Conservation (phyloP, 2,113 vertebrate species). For the Dicaeum eximium region DNA sequence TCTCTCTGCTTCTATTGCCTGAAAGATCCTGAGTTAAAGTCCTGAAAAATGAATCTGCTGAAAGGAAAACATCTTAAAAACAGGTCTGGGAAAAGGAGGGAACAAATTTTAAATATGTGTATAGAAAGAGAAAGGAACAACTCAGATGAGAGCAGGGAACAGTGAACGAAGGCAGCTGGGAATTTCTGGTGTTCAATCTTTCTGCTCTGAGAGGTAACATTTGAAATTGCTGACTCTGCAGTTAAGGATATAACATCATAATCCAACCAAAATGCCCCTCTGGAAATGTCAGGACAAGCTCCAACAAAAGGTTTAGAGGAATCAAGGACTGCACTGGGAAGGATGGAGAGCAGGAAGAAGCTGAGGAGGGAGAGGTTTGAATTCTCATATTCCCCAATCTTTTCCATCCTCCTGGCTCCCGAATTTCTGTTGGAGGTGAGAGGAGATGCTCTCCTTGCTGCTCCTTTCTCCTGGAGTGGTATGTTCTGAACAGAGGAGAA, state of each 20-base stretch:
- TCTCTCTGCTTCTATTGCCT: not conserved
- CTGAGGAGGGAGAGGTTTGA: not conserved
- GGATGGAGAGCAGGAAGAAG: not conserved
- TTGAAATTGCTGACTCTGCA: constrained; percentile 22
- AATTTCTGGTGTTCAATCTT: not conserved
- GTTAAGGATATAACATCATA: not conserved
- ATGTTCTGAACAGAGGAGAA: not conserved
- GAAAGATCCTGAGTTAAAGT: not conserved
- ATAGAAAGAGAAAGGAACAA: not conserved
- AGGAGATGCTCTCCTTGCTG: not conserved
- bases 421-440: not conserved
- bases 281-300: not conserved
- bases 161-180: not conserved
- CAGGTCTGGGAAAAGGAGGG: not conserved
- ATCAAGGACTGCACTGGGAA: not conserved
- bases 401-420: no score
- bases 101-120: not conserved
- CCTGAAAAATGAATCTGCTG: not conserved
- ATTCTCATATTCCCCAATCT: not conserved
- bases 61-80: not conserved
- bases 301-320: not conserved
- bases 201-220: not conserved
- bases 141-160: not conserved
- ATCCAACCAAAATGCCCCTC: not conserved
- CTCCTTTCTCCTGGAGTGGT: not conserved